phyloP scores from a whole-genome alignment of 2,113 vertebrate species.

The Phoxinus phoxinus region DNA sequence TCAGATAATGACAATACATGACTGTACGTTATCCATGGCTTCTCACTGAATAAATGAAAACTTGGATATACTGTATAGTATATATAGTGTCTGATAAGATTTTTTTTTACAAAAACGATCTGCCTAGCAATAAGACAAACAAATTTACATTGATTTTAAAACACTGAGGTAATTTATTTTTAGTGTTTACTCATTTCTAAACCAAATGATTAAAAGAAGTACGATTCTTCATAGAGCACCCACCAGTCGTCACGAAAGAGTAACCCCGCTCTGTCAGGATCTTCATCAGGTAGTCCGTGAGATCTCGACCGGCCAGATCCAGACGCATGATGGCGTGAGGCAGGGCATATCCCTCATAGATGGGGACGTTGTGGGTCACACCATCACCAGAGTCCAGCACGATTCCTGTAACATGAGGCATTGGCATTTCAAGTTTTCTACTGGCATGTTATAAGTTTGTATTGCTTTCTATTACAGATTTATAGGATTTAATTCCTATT shows the following conservation, averaged over 20 bases:
- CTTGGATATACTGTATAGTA: no score
- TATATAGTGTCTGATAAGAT: no score
- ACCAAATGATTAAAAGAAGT: background rate
- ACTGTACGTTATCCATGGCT: no score
- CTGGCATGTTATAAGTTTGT: background rate
- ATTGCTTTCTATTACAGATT: background rate
- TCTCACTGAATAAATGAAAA: no score
- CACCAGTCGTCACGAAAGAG: constrained; percentile 97
- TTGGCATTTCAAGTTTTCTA: background rate
- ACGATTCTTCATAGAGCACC: background rate
- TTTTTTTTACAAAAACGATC: no score
- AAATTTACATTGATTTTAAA: no score
- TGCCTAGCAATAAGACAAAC: no score
- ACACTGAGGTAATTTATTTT: no score
- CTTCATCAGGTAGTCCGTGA: constrained; percentile 99
- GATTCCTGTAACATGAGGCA: constrained; percentile 79
- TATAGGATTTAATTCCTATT: background rate
- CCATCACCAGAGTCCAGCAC: constrained; percentile 97
- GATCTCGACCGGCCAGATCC: constrained; percentile 94
- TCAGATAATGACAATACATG: no score
- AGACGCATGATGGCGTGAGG: constrained; percentile 98
- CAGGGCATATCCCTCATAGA: constrained; percentile 97
- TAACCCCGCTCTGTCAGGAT: constrained; percentile 98
- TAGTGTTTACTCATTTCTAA: background rate
- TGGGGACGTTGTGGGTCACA: constrained; percentile 98